Evolutionary conservation across 2,797 vertebrate genomes (phyloP).

Genomic region (Enoplosus armatus): DNA sequence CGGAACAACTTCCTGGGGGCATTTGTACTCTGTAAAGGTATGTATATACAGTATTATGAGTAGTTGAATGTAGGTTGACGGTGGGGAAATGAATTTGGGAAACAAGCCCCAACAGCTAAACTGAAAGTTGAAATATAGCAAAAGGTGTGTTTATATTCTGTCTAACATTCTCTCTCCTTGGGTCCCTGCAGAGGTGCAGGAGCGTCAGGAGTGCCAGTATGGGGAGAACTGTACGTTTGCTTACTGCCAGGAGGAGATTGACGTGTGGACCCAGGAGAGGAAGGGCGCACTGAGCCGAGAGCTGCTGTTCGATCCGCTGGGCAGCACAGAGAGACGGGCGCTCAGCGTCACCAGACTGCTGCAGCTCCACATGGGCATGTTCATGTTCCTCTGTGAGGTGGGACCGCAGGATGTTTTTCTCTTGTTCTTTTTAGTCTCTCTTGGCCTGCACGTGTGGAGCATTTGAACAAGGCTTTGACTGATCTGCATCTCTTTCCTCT

Average conservation of each 20-base stretch:
- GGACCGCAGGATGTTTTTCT: background rate
- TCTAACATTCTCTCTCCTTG: conserved; percentile 18
- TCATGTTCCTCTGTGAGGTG: conserved; percentile 93
- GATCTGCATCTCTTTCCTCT: conserved; percentile 28
- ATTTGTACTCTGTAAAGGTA: conserved; percentile 98
- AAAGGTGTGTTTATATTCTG: background rate
- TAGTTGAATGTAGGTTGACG: background rate
- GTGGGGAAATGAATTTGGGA: background rate
- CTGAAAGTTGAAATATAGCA: background rate
- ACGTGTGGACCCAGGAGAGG: conserved; percentile 98
- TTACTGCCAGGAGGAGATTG: conserved; percentile 99
- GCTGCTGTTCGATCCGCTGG: conserved; percentile 93
- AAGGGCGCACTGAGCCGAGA: conserved; percentile 97
- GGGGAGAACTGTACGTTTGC: conserved; percentile 99
- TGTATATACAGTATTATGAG: background rate
- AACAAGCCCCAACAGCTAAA: background rate
- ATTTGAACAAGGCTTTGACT: conserved; percentile 11
- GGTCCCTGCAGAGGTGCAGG: conserved; percentile 92
- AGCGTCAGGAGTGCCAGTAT: conserved; percentile 99
- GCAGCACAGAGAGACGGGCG: conserved; percentile 86
- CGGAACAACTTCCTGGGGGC: conserved; percentile 97
- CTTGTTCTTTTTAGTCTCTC: background rate
- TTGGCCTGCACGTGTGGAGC: background rate
- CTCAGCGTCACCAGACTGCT: conserved; percentile 88
- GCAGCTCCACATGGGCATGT: conserved; percentile 91